Percentiles rank a stretch among this genome's conserved stretches.
Evolutionary conservation across 2,113 vertebrate species (phyloP).

Genomic region (Malurus cyaneus): DNA sequence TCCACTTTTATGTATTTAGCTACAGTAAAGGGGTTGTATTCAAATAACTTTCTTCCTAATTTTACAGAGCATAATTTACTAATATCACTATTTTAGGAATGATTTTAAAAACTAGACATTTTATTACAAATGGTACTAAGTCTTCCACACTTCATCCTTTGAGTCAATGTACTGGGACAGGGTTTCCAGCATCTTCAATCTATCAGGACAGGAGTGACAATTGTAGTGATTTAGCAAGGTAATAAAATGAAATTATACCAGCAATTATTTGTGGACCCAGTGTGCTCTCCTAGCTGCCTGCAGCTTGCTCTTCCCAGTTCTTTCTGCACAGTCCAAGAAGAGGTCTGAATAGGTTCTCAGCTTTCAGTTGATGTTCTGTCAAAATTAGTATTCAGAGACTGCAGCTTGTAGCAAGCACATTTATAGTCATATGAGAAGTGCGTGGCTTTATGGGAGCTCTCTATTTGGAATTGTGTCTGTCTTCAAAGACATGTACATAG

Average conservation of each 20-base stretch:
- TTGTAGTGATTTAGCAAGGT: neutral
- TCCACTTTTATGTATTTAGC: neutral
- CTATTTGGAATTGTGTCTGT: neutral
- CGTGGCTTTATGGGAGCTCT: neutral
- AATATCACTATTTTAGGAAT: neutral
- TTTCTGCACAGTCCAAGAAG: neutral
- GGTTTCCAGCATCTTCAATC: neutral
- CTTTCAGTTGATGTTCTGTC: neutral
- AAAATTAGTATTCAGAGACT: conserved; percentile 12
- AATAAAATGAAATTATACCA: neutral
- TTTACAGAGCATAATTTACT: neutral
- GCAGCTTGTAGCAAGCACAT: neutral
- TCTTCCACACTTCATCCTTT: neutral
- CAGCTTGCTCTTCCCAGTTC: neutral
- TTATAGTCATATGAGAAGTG: neutral
- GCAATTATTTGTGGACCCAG: neutral
- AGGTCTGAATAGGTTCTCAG: neutral
- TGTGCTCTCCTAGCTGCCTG: neutral
- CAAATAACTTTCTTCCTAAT: neutral
- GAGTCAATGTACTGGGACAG: neutral
- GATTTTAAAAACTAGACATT: neutral
- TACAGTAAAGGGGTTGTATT: neutral
- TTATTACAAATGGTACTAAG: neutral
- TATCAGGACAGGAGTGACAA: neutral
- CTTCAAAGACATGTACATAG: neutral